Evolutionary conservation across 1,140 invertebrate species (phyloP).

Genomic region (Philaenus spumarius): DNA sequence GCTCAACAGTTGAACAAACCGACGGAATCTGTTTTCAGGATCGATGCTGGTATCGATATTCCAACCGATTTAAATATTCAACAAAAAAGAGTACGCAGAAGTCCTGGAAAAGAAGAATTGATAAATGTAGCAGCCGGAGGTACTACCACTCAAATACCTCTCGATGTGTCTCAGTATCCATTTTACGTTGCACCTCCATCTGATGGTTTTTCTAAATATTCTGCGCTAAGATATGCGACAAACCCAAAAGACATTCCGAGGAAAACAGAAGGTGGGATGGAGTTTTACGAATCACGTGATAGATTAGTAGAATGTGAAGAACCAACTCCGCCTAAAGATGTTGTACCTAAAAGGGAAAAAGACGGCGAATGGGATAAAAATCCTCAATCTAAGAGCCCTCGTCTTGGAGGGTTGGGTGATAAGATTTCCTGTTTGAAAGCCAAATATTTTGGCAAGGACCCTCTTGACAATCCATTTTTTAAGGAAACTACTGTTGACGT

Average conservation of each 20-base stretch:
- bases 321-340: conserved; percentile 35
- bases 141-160: conserved; percentile 20
- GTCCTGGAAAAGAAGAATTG: conserved; percentile 2
- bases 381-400: conserved; percentile 30
- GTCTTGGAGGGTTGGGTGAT: conserved; percentile 52
- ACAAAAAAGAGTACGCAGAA: no score
- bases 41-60: no score
- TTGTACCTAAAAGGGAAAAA: conserved; percentile 38
- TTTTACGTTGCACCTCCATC: conserved; percentile 36
- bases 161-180: conserved; percentile 42
- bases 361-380: conserved; percentile 32
- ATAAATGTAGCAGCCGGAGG: conserved; percentile 18
- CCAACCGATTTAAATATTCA: no score
- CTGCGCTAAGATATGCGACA: conserved; percentile 51
- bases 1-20: conserved; percentile 21
- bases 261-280: conserved; percentile 45
- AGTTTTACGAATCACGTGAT: conserved; percentile 53
- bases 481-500: conserved; percentile 40
- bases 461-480: conserved; percentile 67
- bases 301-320: conserved; percentile 40
- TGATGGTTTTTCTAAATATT: conserved; percentile 42
- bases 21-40: background rate
- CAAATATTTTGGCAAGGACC: conserved; percentile 65
- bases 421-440: conserved; percentile 66
- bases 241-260: conserved; percentile 43